These are phyloP conservation scores for Incurvaria masculella DNA, from an alignment of 2,888 invertebrate species.

Conservation along the genomic window DNA sequence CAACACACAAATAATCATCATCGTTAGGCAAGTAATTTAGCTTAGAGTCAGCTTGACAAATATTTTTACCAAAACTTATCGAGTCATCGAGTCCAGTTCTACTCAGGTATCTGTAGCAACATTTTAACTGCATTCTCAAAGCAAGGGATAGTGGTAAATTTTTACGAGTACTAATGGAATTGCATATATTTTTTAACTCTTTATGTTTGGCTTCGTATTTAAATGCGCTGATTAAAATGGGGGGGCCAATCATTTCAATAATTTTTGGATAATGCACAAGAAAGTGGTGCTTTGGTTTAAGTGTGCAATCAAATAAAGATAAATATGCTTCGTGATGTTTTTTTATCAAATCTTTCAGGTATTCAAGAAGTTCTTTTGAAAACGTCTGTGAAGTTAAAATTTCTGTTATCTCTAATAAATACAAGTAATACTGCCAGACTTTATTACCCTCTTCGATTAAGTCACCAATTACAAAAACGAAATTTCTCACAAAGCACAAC, in stretches of 20 bases:
- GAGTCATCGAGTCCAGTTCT: neutral
- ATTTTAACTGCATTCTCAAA: neutral
- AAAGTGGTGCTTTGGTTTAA: slow-evolving; percentile 14
- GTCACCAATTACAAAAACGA: slow-evolving; percentile 18
- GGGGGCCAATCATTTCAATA: slow-evolving; percentile 13
- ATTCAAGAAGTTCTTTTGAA: slow-evolving; percentile 9
- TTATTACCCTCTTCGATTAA: slow-evolving; percentile 12
- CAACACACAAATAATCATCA: neutral
- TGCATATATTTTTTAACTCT: slow-evolving; percentile 11
- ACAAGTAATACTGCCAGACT: slow-evolving; percentile 16
- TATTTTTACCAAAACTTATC: neutral
- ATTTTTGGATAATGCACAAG: slow-evolving; percentile 15
- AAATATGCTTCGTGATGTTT: slow-evolving; percentile 7
- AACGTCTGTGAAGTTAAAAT: slow-evolving; percentile 10
- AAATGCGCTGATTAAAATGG: slow-evolving; percentile 11
- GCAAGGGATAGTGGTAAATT: slow-evolving; percentile 11
- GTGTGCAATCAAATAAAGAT: slow-evolving; percentile 8
- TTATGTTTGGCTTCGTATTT: slow-evolving; percentile 18
- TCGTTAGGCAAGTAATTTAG: neutral
- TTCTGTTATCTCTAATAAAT: slow-evolving; percentile 16
- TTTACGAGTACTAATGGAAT: slow-evolving; percentile 10
- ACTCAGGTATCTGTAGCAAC: neutral
- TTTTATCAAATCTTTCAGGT: slow-evolving; percentile 7
- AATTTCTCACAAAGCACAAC: slow-evolving; percentile 19
- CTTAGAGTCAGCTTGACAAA: too few relatives aligned